phyloP scores from a whole-genome alignment of 2,113 vertebrate genomes.

The Greenwoodochromis staneri region DNA sequence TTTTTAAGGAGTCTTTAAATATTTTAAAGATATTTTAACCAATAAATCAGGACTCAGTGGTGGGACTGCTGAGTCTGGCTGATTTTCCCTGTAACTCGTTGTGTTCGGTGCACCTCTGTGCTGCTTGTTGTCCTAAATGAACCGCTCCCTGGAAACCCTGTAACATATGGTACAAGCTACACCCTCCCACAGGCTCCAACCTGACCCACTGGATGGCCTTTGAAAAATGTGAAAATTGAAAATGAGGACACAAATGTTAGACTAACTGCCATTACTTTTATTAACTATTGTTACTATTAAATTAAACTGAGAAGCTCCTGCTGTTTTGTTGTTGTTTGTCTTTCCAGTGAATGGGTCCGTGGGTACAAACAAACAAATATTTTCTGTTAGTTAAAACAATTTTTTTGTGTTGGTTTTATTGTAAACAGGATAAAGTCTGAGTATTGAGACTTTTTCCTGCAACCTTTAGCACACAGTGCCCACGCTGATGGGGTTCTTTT shows the following conservation, averaged over 20 bases:
- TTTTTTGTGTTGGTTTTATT: neutral
- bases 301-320: neutral
- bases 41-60: neutral
- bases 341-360: neutral
- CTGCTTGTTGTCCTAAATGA: neutral
- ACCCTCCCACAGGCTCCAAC: neutral
- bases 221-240: neutral
- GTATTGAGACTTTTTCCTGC: neutral
- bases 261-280: neutral
- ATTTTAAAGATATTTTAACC: neutral
- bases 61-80: neutral
- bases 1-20: neutral
- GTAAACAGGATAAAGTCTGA: fast-evolving
- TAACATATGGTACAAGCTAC: neutral
- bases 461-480: fast-evolving
- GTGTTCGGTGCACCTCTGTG: neutral
- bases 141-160: neutral
- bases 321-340: neutral
- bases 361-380: neutral
- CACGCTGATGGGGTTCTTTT: neutral
- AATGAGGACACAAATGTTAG: neutral
- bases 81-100: neutral
- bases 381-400: neutral
- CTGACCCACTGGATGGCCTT: neutral
- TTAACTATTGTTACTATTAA: neutral